phyloP scores from a whole-genome alignment of 2,113 vertebrate genomes.

The Tilapia sparmanii region DNA sequence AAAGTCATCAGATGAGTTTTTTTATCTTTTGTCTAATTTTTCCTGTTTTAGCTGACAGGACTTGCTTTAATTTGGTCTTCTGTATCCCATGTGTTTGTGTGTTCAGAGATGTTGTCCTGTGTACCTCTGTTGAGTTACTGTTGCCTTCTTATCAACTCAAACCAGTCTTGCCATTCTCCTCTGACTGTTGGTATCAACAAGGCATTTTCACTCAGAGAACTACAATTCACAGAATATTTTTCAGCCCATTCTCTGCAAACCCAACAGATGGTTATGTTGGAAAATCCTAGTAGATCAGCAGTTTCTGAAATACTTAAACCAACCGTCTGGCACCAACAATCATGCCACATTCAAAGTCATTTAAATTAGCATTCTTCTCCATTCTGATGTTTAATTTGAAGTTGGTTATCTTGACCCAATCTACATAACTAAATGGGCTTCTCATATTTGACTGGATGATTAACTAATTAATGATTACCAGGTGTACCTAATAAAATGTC shows the following conservation, averaged over 20 bases:
- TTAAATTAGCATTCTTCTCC: background rate
- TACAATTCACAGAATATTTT: background rate
- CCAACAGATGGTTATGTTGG: background rate
- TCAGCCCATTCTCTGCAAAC: background rate
- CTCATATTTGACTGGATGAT: background rate
- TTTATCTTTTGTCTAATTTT: background rate
- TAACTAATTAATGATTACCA: background rate
- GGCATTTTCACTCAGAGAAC: background rate
- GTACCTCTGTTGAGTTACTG: background rate
- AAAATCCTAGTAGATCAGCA: background rate
- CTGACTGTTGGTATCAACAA: background rate
- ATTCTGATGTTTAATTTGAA: background rate
- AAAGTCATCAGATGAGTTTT: background rate
- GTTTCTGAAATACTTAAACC: background rate
- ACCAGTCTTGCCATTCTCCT: background rate
- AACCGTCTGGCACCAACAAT: background rate
- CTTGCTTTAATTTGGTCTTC: background rate
- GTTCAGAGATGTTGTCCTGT: background rate
- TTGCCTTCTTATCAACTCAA: background rate
- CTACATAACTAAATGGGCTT: background rate
- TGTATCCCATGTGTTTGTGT: background rate
- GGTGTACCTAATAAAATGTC: background rate
- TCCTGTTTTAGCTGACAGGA: background rate
- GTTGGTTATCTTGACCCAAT: background rate
- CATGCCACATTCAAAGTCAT: background rate